Evolutionary conservation across 2,888 invertebrate species (phyloP).

Genomic region (Plusia festucae): DNA sequence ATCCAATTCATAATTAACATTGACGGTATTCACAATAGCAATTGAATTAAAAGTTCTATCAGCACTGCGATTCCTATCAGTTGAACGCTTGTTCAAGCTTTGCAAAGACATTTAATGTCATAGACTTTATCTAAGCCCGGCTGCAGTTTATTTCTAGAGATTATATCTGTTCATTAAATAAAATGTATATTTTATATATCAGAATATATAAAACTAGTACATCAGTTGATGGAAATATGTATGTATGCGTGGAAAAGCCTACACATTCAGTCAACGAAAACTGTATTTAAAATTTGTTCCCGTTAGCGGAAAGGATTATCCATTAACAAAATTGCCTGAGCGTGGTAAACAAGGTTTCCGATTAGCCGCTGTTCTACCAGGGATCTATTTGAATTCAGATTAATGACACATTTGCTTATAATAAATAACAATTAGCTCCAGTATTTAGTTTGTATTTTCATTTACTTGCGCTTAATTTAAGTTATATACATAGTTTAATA

Average conservation of each 20-base stretch:
- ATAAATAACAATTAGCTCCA: slow-evolving; percentile 8
- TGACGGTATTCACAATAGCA: slow-evolving; percentile 56
- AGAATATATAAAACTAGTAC: slow-evolving; percentile 14
- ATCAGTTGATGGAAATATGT: slow-evolving; percentile 22
- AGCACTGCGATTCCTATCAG: slow-evolving; percentile 68
- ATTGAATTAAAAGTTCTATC: slow-evolving; percentile 69
- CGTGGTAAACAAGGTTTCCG: slow-evolving; percentile 50
- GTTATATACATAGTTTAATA: too few species aligned
- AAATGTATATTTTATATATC: slow-evolving; percentile 42
- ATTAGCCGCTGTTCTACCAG: slow-evolving; percentile 55
- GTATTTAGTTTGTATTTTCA: background rate
- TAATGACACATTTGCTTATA: slow-evolving; percentile 21
- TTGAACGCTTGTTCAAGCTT: slow-evolving; percentile 61
- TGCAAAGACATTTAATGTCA: slow-evolving; percentile 66
- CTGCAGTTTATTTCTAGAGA: slow-evolving; percentile 49
- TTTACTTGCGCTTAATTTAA: background rate
- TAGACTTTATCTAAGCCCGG: slow-evolving; percentile 63
- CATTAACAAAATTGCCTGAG: slow-evolving; percentile 57
- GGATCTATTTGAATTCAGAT: slow-evolving; percentile 53
- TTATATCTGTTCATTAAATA: slow-evolving; percentile 60
- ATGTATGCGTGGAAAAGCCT: slow-evolving; percentile 11
- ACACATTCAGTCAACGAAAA: slow-evolving; percentile 26
- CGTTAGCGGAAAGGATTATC: slow-evolving; percentile 42
- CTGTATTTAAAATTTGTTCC: slow-evolving; percentile 31
- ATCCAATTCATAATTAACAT: slow-evolving; percentile 18